phyloP scores from a whole-genome alignment of 2,797 vertebrate species.

The Karalla daura region DNA sequence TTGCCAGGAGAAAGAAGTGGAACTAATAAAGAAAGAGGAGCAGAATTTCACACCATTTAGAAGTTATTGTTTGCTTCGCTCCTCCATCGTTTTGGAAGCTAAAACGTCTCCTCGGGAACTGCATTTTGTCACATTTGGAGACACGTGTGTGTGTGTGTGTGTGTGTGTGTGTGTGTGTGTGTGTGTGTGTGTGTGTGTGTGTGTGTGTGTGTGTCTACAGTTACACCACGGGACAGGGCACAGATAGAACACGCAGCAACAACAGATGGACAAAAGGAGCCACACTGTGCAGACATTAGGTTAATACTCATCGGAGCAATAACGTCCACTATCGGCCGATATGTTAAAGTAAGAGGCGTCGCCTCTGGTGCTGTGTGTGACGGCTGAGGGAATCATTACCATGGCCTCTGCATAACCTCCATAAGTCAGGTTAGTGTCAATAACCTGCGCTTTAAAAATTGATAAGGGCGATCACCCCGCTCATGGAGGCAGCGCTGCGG shows the following conservation, averaged over 20 bases:
- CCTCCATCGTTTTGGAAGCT: neutral
- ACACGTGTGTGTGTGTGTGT: neutral
- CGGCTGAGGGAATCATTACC: slow-evolving; percentile 77
- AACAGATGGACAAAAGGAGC: slow-evolving; percentile 53
- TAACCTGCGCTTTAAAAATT: slow-evolving; percentile 84
- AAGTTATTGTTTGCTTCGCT: no score
- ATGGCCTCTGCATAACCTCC: slow-evolving; percentile 79
- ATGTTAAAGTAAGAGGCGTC: slow-evolving; percentile 52
- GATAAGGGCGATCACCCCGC: slow-evolving; percentile 76
- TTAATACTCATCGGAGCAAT: slow-evolving; percentile 56
- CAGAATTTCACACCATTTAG: neutral
- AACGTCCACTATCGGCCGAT: slow-evolving; percentile 39
- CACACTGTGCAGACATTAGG: slow-evolving; percentile 43
- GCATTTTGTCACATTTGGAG: neutral
- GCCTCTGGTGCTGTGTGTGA: slow-evolving; percentile 56
- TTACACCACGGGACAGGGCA: slow-evolving; percentile 7
- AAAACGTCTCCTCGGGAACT: no score
- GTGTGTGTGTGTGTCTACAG: slow-evolving; percentile 5
- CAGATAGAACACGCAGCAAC: slow-evolving; percentile 23
- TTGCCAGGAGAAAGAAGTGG: neutral
- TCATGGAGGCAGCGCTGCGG: slow-evolving; percentile 62
- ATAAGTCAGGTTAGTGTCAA: slow-evolving; percentile 83
- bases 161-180: slow-evolving; percentile 16
- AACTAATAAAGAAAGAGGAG: neutral
- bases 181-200: neutral